A percentile compares a stretch with the other conserved stretches of the same genome.
Evolutionary conservation across 1,140 invertebrate species (phyloP).

Genomic region (Lordiphosa clarofinis): DNA sequence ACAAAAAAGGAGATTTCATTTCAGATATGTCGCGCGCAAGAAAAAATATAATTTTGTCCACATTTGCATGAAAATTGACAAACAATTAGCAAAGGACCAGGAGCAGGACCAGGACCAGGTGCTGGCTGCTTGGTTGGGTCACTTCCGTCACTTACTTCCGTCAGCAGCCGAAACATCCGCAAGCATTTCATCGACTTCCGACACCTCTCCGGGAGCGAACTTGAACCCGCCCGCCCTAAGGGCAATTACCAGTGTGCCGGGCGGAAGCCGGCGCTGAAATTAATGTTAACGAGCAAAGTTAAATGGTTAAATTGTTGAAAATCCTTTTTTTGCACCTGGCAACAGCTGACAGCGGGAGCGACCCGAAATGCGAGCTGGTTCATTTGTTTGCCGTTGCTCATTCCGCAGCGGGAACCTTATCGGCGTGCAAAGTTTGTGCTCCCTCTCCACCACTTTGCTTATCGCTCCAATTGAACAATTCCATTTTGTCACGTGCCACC

Average conservation of each 20-base stretch:
- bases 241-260: conserved; percentile 32
- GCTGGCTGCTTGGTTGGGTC: conserved; percentile 23
- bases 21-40: too few relatives aligned
- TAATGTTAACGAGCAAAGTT: conserved; percentile 58
- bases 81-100: neutral
- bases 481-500: conserved; percentile 9
- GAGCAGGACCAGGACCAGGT: neutral
- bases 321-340: neutral
- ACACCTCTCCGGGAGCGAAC: conserved; percentile 37
- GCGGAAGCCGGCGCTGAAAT: conserved; percentile 47
- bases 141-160: conserved; percentile 37
- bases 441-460: conserved; percentile 4
- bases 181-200: conserved; percentile 56
- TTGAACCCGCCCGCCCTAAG: conserved; percentile 11
- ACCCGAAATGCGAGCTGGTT: conserved; percentile 1
- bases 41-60: too few relatives aligned
- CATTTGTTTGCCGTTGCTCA: conserved; percentile 2
- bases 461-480: conserved; percentile 14
- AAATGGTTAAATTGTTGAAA: conserved; percentile 48
- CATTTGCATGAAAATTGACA: too few relatives aligned
- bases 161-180: conserved; percentile 37
- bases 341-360: neutral
- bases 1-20: too few relatives aligned
- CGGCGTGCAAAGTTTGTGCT: neutral
- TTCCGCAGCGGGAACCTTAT: neutral